Evolutionary conservation across 92 coral and sea anemone species (phyloP).

Genomic region (Umimayanthus kanabou): DNA sequence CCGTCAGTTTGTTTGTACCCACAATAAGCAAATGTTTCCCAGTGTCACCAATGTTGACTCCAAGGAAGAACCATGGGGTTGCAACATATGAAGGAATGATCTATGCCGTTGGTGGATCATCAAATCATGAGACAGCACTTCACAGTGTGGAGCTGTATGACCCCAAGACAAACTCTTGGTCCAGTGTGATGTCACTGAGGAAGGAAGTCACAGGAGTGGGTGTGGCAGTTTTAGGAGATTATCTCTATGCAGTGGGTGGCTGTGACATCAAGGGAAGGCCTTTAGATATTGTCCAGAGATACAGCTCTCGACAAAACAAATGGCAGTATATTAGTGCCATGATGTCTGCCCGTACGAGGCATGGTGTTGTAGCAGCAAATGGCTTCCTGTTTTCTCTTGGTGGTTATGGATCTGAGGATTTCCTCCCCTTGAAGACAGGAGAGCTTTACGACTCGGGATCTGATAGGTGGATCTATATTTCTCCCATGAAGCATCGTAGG

Average conservation of each 20-base stretch:
- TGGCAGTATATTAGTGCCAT: constrained; percentile 75
- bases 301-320: constrained; percentile 66
- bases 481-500: constrained; percentile 75
- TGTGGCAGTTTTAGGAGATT: constrained; percentile 65
- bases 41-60: constrained; percentile 65
- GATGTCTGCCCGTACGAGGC: constrained; percentile 75
- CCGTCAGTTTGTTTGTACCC: constrained; percentile 66
- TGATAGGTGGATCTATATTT: constrained; percentile 61
- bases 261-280: constrained; percentile 69
- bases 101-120: constrained; percentile 78
- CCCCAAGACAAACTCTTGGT: constrained; percentile 81
- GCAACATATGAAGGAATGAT: constrained; percentile 66
- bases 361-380: constrained; percentile 60
- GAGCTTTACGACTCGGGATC: constrained; percentile 63
- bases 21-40: constrained; percentile 56
- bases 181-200: constrained; percentile 64
- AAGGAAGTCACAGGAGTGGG: constrained; percentile 81
- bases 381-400: constrained; percentile 69
- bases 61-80: constrained; percentile 79
- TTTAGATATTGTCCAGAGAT: constrained; percentile 67
- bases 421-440: constrained; percentile 66
- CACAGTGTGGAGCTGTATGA: constrained; percentile 81
- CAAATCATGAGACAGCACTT: constrained; percentile 64
- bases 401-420: constrained; percentile 78
- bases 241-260: constrained; percentile 80